These are phyloP conservation scores for Orchesella flavescens DNA, from an alignment of 2,888 invertebrate species.

Conservation along the genomic window DNA sequence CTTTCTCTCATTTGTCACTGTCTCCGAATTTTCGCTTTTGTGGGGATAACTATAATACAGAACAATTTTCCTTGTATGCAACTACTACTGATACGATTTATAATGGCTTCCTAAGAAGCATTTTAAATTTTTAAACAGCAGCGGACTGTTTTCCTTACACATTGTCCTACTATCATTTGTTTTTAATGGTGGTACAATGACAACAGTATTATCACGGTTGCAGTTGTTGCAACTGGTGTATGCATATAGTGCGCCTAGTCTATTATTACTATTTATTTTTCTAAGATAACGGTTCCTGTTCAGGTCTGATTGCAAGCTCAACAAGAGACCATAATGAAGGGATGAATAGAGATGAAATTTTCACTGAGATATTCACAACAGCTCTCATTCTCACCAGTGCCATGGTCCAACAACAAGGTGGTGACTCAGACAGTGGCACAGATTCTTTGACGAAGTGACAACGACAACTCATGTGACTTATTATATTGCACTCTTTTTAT, in stretches of 20 bases:
- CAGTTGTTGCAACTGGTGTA: too few relatives aligned
- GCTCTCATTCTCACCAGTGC: constrained; percentile 29
- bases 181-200: constrained; percentile 8
- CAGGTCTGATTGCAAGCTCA: constrained; percentile 61
- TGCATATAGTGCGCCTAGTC: neutral
- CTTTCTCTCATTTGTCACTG: constrained; percentile 56
- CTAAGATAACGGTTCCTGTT: constrained; percentile 45
- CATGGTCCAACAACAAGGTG: constrained; percentile 48
- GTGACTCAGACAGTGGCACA: constrained; percentile 30
- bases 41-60: neutral
- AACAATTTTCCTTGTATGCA: neutral
- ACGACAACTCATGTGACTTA: constrained; percentile 46
- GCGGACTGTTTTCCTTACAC: constrained; percentile 3
- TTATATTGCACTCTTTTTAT: neutral
- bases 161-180: neutral
- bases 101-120: neutral
- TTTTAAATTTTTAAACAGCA: neutral
- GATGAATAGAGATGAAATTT: constrained; percentile 3
- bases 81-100: constrained; percentile 15
- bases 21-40: constrained; percentile 39
- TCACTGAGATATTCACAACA: too few relatives aligned
- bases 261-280: constrained; percentile 37
- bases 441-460: constrained; percentile 42
- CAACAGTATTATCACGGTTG: constrained; percentile 8
- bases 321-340: constrained; percentile 24